phyloP scores from a whole-genome alignment of 2,113 vertebrate genomes.

The Atractosteus spatula region DNA sequence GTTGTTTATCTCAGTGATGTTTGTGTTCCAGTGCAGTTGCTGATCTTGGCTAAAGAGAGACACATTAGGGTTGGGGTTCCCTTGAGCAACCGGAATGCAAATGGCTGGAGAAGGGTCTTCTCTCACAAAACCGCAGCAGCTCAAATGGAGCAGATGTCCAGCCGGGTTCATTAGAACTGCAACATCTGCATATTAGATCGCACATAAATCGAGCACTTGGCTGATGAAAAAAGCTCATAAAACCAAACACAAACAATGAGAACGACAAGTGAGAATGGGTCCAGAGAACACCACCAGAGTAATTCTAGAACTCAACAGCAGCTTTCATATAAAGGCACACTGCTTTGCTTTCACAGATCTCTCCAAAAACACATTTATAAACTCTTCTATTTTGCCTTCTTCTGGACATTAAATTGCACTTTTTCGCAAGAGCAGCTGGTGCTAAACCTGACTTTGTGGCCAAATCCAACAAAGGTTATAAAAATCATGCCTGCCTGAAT shows the following conservation, averaged over 20 bases:
- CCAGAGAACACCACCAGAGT: conserved; percentile 16
- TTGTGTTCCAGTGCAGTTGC: conserved; percentile 5
- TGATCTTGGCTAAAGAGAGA: conserved; percentile 28
- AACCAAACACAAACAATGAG: no score
- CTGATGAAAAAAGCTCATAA: no score
- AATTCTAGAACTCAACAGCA: background rate
- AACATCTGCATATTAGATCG: no score
- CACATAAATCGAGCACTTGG: no score
- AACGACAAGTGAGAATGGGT: conserved; percentile 5
- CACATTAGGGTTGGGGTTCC: conserved; percentile 16
- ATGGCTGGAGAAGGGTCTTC: no score
- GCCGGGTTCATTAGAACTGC: no score
- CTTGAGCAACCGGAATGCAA: background rate
- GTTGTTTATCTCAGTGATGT: background rate
- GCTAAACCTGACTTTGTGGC: conserved; percentile 5
- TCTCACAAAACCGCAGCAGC: no score
- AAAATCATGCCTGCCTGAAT: background rate
- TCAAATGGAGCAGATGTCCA: no score
- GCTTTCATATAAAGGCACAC: no score
- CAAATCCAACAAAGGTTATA: conserved; percentile 6
- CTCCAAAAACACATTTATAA: conserved; percentile 14
- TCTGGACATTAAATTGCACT: background rate
- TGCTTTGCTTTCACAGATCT: background rate
- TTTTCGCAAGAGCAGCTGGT: conserved; percentile 5
- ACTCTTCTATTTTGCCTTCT: conserved; percentile 20